Evolutionary conservation across 1,140 invertebrate genomes (phyloP).

Genomic region (Steinernema khuongi): DNA sequence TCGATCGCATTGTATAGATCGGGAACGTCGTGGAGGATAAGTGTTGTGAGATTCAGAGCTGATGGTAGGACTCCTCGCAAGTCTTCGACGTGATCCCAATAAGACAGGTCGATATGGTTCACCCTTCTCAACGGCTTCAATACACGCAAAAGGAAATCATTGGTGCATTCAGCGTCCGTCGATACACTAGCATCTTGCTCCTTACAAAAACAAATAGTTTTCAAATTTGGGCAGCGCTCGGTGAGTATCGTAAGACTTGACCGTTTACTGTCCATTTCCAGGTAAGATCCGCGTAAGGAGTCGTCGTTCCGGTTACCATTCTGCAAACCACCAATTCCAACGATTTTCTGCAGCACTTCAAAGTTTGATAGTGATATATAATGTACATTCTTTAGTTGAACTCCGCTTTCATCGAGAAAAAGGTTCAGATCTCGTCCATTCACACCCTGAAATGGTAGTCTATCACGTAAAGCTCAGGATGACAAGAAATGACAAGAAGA

Average conservation of each 20-base stretch:
- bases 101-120: constrained; percentile 73
- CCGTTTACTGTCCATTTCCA: background rate
- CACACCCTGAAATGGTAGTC: background rate
- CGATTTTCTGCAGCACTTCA: background rate
- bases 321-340: background rate
- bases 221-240: background rate
- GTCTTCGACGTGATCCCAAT: constrained; percentile 61
- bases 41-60: constrained; percentile 63
- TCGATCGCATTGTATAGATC: constrained; percentile 62
- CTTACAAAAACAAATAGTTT: background rate
- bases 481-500: background rate
- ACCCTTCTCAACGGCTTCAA: constrained; percentile 66
- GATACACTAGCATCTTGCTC: constrained; percentile 25
- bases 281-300: background rate
- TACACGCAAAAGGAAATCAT: constrained; percentile 56
- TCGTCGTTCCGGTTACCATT: background rate
- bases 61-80: constrained; percentile 30
- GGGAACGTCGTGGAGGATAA: constrained; percentile 72
- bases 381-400: constrained; percentile 14
- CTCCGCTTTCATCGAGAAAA: constrained; percentile 24
- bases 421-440: constrained; percentile 1
- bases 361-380: background rate
- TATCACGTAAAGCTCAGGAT: background rate
- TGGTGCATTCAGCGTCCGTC: constrained; percentile 8
- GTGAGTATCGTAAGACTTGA: background rate